A percentile compares a stretch with the other conserved stretches of the same genome.
These are phyloP conservation scores for Bombus breviceps DNA, from an alignment of 1,140 invertebrate genomes.

Conservation along the genomic window DNA sequence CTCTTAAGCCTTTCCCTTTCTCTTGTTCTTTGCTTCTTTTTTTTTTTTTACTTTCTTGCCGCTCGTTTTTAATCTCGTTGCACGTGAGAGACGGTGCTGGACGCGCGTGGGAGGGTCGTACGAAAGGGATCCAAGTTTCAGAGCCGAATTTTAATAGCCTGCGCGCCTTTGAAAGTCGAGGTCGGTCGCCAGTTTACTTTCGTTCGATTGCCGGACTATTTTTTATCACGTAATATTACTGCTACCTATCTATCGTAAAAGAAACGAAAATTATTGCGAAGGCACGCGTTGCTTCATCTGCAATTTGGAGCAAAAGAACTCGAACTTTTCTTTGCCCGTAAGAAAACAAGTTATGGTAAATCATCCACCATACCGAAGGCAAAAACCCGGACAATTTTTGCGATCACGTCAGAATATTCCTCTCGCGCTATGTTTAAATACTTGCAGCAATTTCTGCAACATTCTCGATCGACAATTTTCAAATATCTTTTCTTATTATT, in stretches of 20 bases:
- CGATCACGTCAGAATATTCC: no score
- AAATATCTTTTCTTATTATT: no score
- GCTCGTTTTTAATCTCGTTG: background rate
- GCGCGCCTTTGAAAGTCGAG: background rate
- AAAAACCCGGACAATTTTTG: no score
- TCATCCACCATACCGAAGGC: no score
- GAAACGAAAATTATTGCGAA: background rate
- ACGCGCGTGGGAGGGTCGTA: slow-evolving; percentile 61
- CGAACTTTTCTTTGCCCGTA: no score
- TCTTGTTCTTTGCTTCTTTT: no score
- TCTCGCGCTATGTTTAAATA: no score
- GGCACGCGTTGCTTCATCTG: background rate
- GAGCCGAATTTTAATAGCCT: slow-evolving; percentile 61
- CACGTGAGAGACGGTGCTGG: background rate
- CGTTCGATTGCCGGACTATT: background rate
- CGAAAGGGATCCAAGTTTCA: slow-evolving; percentile 15
- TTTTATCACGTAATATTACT: background rate
- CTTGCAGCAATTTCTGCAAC: no score
- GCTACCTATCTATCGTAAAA: background rate
- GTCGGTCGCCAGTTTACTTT: background rate
- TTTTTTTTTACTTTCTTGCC: background rate
- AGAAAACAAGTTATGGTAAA: no score
- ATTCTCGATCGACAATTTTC: no score
- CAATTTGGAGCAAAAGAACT: background rate
- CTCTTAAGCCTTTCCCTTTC: slow-evolving; percentile 37